Evolutionary conservation across 2,797 vertebrate genomes (phyloP).

Genomic region (Mastacembelus armatus): DNA sequence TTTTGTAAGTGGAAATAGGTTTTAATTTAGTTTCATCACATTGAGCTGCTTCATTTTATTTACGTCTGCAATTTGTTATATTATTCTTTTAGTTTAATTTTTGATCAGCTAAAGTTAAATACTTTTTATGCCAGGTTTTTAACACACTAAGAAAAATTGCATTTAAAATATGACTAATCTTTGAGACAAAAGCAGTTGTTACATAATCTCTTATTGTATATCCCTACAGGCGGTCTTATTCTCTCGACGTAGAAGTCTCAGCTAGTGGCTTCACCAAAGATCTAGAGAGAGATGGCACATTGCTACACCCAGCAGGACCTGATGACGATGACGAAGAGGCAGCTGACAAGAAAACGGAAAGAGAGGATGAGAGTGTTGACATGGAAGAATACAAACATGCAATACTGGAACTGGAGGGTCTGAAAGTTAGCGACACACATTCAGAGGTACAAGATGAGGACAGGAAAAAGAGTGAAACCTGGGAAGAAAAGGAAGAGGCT

Average conservation of each 20-base stretch:
- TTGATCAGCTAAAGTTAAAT: neutral
- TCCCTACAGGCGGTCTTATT: constrained; percentile 85
- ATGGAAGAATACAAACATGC: constrained; percentile 83
- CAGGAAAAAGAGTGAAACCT: constrained; percentile 14
- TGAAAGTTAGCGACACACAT: constrained; percentile 64
- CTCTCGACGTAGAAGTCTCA: constrained; percentile 92
- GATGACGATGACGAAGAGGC: constrained; percentile 65
- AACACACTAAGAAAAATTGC: neutral
- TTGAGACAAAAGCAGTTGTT: neutral
- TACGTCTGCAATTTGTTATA: neutral
- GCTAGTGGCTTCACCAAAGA: constrained; percentile 95
- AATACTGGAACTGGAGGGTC: constrained; percentile 84
- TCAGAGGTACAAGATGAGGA: constrained; percentile 30
- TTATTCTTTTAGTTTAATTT: neutral
- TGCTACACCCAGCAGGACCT: constrained; percentile 87
- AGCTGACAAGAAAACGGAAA: constrained; percentile 46
- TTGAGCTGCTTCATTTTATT: neutral
- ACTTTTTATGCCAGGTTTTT: no score
- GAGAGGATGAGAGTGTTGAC: constrained; percentile 65
- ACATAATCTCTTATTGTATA: constrained; percentile 5
- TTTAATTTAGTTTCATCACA: neutral
- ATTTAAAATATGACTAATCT: neutral
- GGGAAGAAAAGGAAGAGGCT: constrained; percentile 35
- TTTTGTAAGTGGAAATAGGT: no score
- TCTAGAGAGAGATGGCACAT: constrained; percentile 85